Base-by-base conservation (phyloP, 2,113 vertebrate genomes). In the Plecturocebus donacophilus region DNA sequence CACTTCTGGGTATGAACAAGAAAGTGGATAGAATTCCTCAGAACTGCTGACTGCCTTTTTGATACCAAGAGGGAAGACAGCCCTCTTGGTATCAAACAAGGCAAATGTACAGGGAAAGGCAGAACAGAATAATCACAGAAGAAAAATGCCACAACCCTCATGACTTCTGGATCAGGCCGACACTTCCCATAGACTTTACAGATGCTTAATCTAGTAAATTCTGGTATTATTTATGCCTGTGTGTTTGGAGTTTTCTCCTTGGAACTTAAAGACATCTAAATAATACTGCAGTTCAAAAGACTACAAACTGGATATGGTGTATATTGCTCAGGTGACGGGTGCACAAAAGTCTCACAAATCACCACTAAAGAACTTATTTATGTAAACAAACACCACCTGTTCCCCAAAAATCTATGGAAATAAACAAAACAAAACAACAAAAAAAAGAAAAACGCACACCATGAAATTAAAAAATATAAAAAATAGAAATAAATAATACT, bases 211-310 rank as follows among this genome's bases (percentile, higher is more conserved):
- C 27, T 70, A 90, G 52, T 75, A 89, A 91, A 80, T 91, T 86
- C 75, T 87, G n/a, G 23, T 79, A 25, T 35, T 21, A 32, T 47
- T 56, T 4, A 40, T 80, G 27, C 35, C 12, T 93, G 3, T 83
- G 35, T 47, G 32, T 66, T 61, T 81, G 10, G 61, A 35, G 6
- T 86, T 92, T 97, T 96, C 52, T 94, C 20, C 85, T 38, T 97
- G 68, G 13, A 80, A 94, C 14, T 64, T 40, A 91, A 64, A 68
- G 66, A 38, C 13, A 68, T 13, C n/a, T 71, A 86, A 54, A 56
- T 94, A 27, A 85, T 58, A 21, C 6, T 92, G 17, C n/a, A 85
- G 42, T 75, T 97, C 76, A 92, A 81, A 32, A 64, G 61, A 64
- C 61, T 64, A 64, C 27, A 64, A 64, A 64, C 13, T 64, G 27